Percentiles rank a stretch among this genome's conserved stretches.
Conservation (phyloP, 2,797 vertebrate genomes). For the Neoniphon sammara region DNA sequence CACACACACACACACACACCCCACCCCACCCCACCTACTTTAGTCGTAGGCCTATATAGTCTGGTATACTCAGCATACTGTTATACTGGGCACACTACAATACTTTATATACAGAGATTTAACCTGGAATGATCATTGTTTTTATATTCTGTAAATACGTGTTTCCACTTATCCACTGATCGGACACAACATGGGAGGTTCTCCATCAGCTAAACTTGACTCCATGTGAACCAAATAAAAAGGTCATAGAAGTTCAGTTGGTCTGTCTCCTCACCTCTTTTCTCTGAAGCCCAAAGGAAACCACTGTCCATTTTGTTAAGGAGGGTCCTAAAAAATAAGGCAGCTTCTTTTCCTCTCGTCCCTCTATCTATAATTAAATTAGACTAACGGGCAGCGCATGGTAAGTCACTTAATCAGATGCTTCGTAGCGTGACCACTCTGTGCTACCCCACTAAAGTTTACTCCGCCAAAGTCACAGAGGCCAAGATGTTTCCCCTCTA, state of each 20-base stretch:
- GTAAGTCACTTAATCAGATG: constrained; percentile 81
- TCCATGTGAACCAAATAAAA: constrained; percentile 51
- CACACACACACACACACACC: too few species aligned
- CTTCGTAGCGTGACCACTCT: constrained; percentile 78
- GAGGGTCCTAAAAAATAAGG: constrained; percentile 44
- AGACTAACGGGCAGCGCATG: constrained; percentile 84
- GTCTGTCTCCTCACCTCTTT: constrained; percentile 14
- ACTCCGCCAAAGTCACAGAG: constrained; percentile 55
- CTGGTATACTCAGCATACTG: too few species aligned
- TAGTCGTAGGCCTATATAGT: too few species aligned
- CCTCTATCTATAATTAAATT: constrained; percentile 78
- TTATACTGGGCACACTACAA: too few species aligned
- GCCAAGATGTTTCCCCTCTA: constrained; percentile 84
- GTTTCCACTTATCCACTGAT: background rate
- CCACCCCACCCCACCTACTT: too few species aligned
- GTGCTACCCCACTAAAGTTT: constrained; percentile 52
- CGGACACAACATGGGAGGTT: constrained; percentile 7
- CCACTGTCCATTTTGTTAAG: constrained; percentile 52
- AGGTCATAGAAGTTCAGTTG: constrained; percentile 24
- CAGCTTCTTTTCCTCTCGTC: constrained; percentile 58
- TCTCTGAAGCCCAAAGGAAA: constrained; percentile 36
- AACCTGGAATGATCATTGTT: background rate
- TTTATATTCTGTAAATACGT: background rate
- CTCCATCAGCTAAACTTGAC: constrained; percentile 22
- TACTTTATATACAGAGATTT: constrained; percentile 9